Conservation (phyloP, 1,140 invertebrate species). For the Leptinotarsa undecemlineata region DNA sequence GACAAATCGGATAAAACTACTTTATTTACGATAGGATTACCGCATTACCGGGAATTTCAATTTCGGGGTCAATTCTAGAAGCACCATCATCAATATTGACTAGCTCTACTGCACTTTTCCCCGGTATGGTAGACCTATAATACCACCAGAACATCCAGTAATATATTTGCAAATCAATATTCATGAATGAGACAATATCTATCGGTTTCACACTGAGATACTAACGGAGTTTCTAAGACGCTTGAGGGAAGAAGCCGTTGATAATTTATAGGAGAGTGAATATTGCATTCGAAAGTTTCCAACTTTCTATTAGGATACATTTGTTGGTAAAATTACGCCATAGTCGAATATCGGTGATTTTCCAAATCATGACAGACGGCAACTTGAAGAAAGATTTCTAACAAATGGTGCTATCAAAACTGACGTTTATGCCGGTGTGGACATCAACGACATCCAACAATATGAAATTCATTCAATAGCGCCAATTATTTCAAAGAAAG, state of each 20-base stretch:
- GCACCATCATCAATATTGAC: constrained; percentile 12
- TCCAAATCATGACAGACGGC: too few relatives aligned
- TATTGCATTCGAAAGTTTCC: too few relatives aligned
- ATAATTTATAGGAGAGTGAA: background rate
- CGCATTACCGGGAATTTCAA: background rate
- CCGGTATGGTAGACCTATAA: constrained; percentile 3
- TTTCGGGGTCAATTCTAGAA: background rate
- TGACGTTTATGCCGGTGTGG: too few relatives aligned
- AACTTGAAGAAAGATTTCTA: too few relatives aligned
- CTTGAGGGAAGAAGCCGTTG: background rate
- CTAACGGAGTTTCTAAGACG: background rate
- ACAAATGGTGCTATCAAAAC: too few relatives aligned
- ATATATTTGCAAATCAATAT: constrained; percentile 11
- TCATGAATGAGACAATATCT: constrained; percentile 1
- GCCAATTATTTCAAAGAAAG: too few relatives aligned
- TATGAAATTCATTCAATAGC: too few relatives aligned
- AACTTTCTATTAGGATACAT: too few relatives aligned
- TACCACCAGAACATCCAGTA: background rate
- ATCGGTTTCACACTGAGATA: background rate
- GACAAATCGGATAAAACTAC: background rate
- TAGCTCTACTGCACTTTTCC: background rate
- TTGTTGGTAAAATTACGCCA: too few relatives aligned
- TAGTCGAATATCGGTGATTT: too few relatives aligned
- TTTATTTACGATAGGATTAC: background rate
- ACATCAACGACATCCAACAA: too few relatives aligned